Base-by-base conservation (phyloP, 2,113 vertebrate species). In the Acanthochromis polyacanthus region DNA sequence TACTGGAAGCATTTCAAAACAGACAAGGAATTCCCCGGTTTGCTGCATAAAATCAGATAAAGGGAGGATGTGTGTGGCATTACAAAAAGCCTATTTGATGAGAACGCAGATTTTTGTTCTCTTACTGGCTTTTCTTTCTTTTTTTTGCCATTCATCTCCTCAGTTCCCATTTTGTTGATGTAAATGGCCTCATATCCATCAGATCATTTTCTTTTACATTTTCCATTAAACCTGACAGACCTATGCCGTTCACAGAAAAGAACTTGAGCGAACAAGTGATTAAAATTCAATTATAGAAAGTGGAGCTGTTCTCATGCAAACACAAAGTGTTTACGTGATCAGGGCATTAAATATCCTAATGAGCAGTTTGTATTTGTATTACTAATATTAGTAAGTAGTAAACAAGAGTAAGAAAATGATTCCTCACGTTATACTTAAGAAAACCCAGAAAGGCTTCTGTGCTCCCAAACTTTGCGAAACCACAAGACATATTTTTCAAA, bases 81-180 rank as follows among this genome's bases (percentile, higher is more conserved):
- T 19, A 48, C n/a, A 56, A 46, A 16, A 43, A 60, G 48, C 17
- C 8, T 5, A 22, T 59, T 46, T 63, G 64, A 67, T 64, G 17
- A 67, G 25, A 16, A 14, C 19, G 40, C 48, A 40, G 5, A 74
- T 71, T 70, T 61, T 14, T 28, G 28, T 17, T 51, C 48, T 51
- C 48, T n/a, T 70, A 1, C 28, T 12, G 17, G 4, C n/a, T 4
- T 4, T 20, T 25, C 57, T 55, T 62, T 4, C n/a, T 55, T 12
- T 16, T 16, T 32, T 62, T 40, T 51, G 3, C 0, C 48, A 1
- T 17, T 53, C 59, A 16, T 4, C 0, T 38, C 57, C 5, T 3
- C 10, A 2, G 10, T 52, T 58, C 56, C 36, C 4, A 51, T 62
- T 20, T 19, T 20, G n/a, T 50, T 0, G 0, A 48, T n/a, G 22